A percentile compares a stretch with the other conserved stretches of the same genome.
Conservation (phyloP, 2,797 vertebrate genomes). For the Picus viridis region DNA sequence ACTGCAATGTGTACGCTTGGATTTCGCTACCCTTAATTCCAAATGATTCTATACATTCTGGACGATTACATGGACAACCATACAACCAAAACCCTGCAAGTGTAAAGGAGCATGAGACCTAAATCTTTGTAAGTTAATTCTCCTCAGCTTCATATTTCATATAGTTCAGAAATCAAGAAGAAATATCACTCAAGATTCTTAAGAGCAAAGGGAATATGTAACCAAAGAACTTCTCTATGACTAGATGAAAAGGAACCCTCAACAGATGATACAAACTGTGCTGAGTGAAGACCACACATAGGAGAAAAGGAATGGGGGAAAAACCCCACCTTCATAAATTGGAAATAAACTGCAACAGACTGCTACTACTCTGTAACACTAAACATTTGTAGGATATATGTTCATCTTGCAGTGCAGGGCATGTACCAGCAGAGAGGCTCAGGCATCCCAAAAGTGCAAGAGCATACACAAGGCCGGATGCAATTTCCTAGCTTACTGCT, state of each 20-base stretch:
- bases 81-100: neutral
- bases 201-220: neutral
- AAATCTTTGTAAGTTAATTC: neutral
- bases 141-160: neutral
- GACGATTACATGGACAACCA: neutral
- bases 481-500: neutral
- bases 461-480: neutral
- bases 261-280: neutral
- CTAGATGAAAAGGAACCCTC: neutral
- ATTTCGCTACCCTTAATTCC: slow-evolving; percentile 18
- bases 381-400: neutral
- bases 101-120: neutral
- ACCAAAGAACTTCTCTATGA: neutral
- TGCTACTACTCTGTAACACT: neutral
- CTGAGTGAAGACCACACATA: neutral
- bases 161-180: neutral
- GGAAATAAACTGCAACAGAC: neutral
- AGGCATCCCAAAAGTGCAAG: neutral
- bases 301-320: neutral
- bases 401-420: neutral
- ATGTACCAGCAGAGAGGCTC: neutral
- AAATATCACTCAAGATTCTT: neutral
- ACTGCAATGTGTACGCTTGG: neutral
- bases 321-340: neutral
- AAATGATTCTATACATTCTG: slow-evolving; percentile 17